These are phyloP conservation scores for Numenius phaeopus DNA, from an alignment of 2,797 vertebrate species.

Conservation along the genomic window DNA sequence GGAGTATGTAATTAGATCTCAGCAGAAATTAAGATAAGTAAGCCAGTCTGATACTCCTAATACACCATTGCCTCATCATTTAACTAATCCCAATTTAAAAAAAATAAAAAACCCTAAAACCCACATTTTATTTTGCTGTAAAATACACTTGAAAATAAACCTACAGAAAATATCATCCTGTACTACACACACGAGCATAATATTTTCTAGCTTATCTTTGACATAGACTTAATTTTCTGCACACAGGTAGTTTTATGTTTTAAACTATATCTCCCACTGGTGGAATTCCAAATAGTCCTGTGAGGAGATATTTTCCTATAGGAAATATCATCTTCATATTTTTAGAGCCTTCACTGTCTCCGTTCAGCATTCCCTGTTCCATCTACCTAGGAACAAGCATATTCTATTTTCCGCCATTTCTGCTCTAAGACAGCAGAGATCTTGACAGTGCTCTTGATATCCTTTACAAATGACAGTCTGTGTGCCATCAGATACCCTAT, in stretches of 20 bases:
- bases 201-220: not conserved
- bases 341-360: not conserved
- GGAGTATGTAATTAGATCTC: not conserved
- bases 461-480: not conserved
- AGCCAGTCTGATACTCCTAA: not conserved
- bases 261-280: not conserved
- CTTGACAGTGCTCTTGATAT: not conserved
- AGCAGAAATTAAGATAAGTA: conserved; percentile 2
- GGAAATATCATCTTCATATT: not conserved
- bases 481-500: not conserved
- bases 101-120: not conserved
- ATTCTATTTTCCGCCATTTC: not conserved
- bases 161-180: not conserved
- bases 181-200: not conserved
- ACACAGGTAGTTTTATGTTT: not conserved
- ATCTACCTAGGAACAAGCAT: not conserved
- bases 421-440: not conserved
- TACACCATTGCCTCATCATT: not conserved
- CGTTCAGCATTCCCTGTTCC: not conserved
- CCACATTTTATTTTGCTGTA: not conserved
- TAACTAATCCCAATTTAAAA: not conserved
- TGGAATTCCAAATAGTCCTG: not conserved
- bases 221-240: not conserved
- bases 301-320: not conserved
- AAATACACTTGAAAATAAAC: not conserved